phyloP scores from a whole-genome alignment of 2,797 vertebrate genomes.

The Ctenosaura bakeri region DNA sequence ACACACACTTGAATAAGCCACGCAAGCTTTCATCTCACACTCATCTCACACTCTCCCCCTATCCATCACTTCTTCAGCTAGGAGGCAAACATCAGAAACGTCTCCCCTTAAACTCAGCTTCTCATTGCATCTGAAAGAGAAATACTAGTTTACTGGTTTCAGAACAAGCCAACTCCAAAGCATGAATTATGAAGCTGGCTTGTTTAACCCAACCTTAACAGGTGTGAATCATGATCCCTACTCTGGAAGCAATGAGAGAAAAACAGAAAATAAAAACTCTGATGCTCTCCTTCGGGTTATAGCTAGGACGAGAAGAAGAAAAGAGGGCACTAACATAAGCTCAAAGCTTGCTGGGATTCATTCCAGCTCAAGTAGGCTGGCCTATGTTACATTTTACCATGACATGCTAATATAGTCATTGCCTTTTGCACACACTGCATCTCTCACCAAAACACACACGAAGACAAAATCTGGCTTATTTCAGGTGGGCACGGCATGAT shows the following conservation, averaged over 20 bases:
- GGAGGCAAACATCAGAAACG: no score
- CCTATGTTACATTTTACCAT: no score
- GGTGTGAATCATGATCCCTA: neutral
- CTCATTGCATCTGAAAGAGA: no score
- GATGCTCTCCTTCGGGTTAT: neutral
- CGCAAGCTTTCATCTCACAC: neutral
- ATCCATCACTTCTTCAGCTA: neutral
- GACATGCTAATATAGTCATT: no score
- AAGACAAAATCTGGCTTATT: no score
- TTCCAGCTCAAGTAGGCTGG: no score
- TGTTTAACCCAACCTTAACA: neutral
- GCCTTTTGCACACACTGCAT: no score
- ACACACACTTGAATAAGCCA: neutral
- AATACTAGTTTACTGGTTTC: neutral
- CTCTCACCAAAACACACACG: no score
- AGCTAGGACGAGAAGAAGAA: neutral
- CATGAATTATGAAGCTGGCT: neutral
- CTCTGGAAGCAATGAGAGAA: neutral
- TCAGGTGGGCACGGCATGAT: no score
- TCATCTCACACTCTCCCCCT: accelerated
- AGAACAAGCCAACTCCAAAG: neutral
- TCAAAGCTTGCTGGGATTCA: no score
- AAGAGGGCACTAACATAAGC: no score
- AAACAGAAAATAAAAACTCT: neutral
- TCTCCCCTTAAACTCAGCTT: neutral